Evolutionary conservation across 2,113 vertebrate genomes (phyloP).

Genomic region (Melanerpes formicivorus): DNA sequence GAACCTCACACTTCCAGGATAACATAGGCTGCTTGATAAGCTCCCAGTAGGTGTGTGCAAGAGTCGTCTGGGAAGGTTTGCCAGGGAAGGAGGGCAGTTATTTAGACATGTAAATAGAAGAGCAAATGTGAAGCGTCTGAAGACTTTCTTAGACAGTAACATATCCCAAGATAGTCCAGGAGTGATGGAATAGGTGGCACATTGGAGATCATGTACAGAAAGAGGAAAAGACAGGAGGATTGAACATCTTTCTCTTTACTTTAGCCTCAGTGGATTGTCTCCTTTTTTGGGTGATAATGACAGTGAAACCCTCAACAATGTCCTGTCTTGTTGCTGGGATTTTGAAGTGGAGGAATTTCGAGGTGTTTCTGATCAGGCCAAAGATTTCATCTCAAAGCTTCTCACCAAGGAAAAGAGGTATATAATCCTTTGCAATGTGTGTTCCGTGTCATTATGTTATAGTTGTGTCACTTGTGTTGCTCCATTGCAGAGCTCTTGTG

Average conservation of each 20-base stretch:
- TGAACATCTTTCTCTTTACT: neutral
- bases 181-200: neutral
- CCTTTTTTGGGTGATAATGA: slow-evolving; percentile 96
- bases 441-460: neutral
- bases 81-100: neutral
- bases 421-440: neutral
- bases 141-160: neutral
- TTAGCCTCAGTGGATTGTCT: slow-evolving; percentile 92
- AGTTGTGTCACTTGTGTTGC: neutral
- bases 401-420: slow-evolving; percentile 97
- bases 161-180: neutral
- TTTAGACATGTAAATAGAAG: neutral
- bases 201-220: neutral
- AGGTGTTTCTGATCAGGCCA: slow-evolving; percentile 89
- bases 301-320: slow-evolving; percentile 94
- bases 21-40: neutral
- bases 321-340: slow-evolving; percentile 92
- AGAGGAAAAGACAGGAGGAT: neutral
- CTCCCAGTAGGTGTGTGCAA: neutral
- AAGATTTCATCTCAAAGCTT: slow-evolving; percentile 94
- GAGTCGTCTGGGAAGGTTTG: neutral
- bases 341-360: slow-evolving; percentile 93
- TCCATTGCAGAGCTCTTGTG: neutral
- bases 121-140: neutral
- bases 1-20: neutral